Evolutionary conservation across 2,888 invertebrate species (phyloP).

Genomic region (Drosophila diplacantha): DNA sequence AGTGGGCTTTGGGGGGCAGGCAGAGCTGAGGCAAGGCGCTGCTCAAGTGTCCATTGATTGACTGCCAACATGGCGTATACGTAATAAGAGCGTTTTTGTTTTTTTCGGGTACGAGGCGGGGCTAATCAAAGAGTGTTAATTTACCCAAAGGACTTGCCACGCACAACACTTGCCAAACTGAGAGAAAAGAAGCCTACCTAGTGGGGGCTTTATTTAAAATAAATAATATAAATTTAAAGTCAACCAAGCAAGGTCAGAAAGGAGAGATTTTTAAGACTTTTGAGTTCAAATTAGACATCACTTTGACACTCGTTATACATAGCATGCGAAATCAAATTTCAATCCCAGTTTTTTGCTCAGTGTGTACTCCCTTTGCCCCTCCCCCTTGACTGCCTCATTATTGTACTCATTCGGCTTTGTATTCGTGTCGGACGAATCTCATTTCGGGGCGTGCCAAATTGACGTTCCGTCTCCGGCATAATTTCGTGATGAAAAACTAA

Average conservation of each 20-base stretch:
- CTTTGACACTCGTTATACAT: fast-evolving
- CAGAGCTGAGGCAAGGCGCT: slow-evolving; percentile 32
- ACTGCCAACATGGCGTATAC: slow-evolving; percentile 73
- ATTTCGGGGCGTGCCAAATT: slow-evolving; percentile 42
- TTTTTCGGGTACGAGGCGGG: slow-evolving; percentile 16
- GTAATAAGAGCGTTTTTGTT: slow-evolving; percentile 59
- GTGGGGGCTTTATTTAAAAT: no score
- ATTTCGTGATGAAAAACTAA: slow-evolving; percentile 59
- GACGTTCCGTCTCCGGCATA: slow-evolving; percentile 48
- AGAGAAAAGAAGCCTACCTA: background rate
- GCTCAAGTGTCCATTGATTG: slow-evolving; percentile 73
- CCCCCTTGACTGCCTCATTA: slow-evolving; percentile 16
- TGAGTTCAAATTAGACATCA: background rate
- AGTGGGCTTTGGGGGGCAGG: background rate
- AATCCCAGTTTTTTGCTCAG: background rate
- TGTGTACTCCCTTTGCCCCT: background rate
- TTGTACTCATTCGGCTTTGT: slow-evolving; percentile 42
- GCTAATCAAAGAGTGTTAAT: slow-evolving; percentile 73
- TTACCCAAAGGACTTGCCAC: slow-evolving; percentile 68
- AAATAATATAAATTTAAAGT: no score
- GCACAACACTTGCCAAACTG: slow-evolving; percentile 15
- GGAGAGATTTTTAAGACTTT: background rate
- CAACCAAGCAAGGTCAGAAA: background rate
- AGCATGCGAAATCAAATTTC: background rate
- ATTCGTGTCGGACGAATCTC: slow-evolving; percentile 40